Percentiles rank a stretch among this genome's conserved stretches.
phyloP scores from a whole-genome alignment of 2,113 vertebrate species.

The Hoplias malabaricus region DNA sequence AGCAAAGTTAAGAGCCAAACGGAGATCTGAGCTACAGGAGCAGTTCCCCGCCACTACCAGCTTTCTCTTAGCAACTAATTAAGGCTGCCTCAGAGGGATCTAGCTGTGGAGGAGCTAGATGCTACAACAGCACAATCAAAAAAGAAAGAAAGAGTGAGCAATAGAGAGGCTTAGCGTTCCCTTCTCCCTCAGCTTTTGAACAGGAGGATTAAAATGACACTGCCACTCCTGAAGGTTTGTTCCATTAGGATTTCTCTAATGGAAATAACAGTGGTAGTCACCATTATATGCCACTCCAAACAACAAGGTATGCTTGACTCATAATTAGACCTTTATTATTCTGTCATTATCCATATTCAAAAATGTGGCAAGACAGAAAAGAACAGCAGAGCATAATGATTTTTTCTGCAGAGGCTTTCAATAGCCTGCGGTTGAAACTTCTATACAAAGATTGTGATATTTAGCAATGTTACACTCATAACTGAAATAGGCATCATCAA shows the following conservation, averaged over 20 bases:
- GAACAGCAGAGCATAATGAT: conserved; percentile 63
- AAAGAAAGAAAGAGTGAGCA: conserved; percentile 30
- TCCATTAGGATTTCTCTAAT: conserved; percentile 71
- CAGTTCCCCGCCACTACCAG: conserved; percentile 68
- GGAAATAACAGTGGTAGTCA: conserved; percentile 74
- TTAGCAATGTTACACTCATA: conserved; percentile 68
- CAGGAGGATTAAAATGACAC: conserved; percentile 72
- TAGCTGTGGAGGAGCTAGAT: conserved; percentile 69
- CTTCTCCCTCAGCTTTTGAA: conserved; percentile 56
- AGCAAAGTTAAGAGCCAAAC: conserved; percentile 78
- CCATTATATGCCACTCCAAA: conserved; percentile 67
- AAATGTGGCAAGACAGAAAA: conserved; percentile 68
- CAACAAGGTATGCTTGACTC: conserved; percentile 64
- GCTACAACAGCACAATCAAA: conserved; percentile 79
- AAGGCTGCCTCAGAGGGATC: conserved; percentile 77
- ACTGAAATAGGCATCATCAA: conserved; percentile 26
- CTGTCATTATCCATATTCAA: conserved; percentile 75
- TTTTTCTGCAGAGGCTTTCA: conserved; percentile 74
- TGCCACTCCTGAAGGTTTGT: conserved; percentile 74
- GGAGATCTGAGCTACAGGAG: conserved; percentile 67
- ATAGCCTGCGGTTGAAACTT: conserved; percentile 70
- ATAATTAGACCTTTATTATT: conserved; percentile 80
- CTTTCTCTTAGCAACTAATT: conserved; percentile 81
- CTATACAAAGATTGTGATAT: conserved; percentile 62
- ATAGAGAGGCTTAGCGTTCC: conserved; percentile 6